Evolutionary conservation across 2,113 vertebrate species (phyloP), one percentile per base, ranked within the genome.

Genomic region (Lamprologus lemairii): DNA sequence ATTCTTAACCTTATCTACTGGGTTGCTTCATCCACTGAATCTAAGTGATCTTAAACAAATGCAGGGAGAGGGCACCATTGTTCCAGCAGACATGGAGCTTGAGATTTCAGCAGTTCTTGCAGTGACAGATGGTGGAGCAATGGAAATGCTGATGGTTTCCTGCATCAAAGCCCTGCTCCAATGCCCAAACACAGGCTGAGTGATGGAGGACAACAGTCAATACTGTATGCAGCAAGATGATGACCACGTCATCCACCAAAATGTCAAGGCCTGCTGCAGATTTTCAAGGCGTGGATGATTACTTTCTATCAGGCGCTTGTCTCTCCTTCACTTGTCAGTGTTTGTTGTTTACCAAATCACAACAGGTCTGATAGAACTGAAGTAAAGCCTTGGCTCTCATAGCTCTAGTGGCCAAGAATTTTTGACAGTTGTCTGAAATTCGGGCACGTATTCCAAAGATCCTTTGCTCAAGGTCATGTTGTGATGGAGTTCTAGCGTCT

Each of bases 171-270:
- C 89, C 40, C 83, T 81, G 71, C 89, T 91, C 37, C 89, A 86
- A 91, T 93, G 88, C 87, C 68, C 83, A 83, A 91, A 89, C 82
- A 85, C 88, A 87, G 87, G 82, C 78, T 87, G 90, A 91, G 83
- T 83, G 87, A 92, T 92, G 81, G 86, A 92, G 81, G 65, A 89
- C 88, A 58, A 87, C 55, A 86, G 80, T 89, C 89, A 87, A 84
- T 83, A 88, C 73, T 83, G 75, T 54, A 87, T 85, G 75, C 87
- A 51, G 86, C 85, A 89, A 51, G 88, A 91, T 91, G 87, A 93
- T 86, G 92, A 87, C 87, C 89, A 86, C 81, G 78, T 92, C 89
- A 93, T 91, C 54, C 87, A 71, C 83, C 83, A 80, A 94, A 93
- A 93, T 91, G 91, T 93, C 86, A 91, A 87, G 35, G 75, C 81